phyloP scores from a whole-genome alignment of 2,888 invertebrate species.

The Pecten maximus region DNA sequence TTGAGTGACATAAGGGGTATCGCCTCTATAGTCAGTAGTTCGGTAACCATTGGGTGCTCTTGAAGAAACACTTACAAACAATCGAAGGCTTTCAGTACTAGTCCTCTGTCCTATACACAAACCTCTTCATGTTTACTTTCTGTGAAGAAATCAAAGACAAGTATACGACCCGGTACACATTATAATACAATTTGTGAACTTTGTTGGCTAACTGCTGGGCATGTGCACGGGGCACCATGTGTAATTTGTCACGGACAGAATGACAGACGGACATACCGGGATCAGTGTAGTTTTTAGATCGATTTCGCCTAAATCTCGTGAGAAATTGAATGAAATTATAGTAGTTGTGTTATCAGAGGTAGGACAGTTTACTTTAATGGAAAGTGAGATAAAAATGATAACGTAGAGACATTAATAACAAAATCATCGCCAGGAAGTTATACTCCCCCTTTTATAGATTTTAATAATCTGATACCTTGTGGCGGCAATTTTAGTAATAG shows the following conservation, averaged over 20 bases:
- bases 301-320: background rate
- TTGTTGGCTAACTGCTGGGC: background rate
- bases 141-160: constrained; percentile 6
- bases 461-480: too few species aligned
- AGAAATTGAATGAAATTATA: background rate
- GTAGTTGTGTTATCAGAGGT: background rate
- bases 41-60: background rate
- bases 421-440: background rate
- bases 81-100: background rate
- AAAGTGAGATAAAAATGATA: background rate
- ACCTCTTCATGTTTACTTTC: background rate
- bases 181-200: constrained; percentile 24
- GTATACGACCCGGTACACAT: background rate
- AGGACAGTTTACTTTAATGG: background rate
- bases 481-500: too few species aligned
- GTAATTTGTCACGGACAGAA: background rate
- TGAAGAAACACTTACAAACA: background rate
- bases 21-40: background rate
- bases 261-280: background rate
- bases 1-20: background rate
- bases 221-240: background rate
- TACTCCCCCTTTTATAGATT: too few species aligned
- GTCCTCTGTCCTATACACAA: background rate
- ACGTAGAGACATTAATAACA: background rate
- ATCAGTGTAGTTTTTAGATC: background rate